Base-by-base conservation (phyloP, 1,140 invertebrate genomes). In the Trachymyrmex cornetzi region DNA sequence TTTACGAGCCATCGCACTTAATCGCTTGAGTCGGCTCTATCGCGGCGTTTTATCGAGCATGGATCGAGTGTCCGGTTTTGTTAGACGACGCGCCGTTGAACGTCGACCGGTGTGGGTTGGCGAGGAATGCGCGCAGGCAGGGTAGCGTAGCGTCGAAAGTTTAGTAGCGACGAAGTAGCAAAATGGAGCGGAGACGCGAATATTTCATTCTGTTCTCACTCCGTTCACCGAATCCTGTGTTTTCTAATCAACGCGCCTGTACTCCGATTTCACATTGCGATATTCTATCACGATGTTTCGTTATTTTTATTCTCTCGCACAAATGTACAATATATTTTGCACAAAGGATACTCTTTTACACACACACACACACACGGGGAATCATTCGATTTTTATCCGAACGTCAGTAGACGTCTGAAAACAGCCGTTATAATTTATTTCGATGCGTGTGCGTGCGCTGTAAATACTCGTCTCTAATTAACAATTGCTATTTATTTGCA, bases 401-500 rank as follows among this genome's bases (percentile, higher is more conserved):
- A 48, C 57, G 12, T 22, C 30, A 6, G n/a, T n/a, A 79, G 61
- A 79, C 61, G 3, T 30, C 53, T 27, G 63, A n/a, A 38, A 61
- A 48, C 53, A 34, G 11, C 6, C 53, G 67, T 71, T 30, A 75
- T 74, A 74, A 84, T 84, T 75, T 84, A 75, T 84, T 34, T 63
- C 57, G 53, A 5, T 24, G 50, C n/a, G 7, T 30, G 30, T 61
- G 16, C 30, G 50, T 50, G 53, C 38, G 66, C 34, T 2, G 71
- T 14, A 74, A 44, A 82, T 48, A 48, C 69, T 19, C 55, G 48
- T 74, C 67, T 82, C 80, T 84, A 84, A 84, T 84, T 84, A 84
- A 75, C 80, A 84, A 84, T 75, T 63, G 80, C 80, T 84, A 84
- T 84, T 84, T 84, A 84, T 84, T 84, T 84, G 80, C 69, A 84